These are phyloP conservation scores for Sminthurinus aureus DNA, from an alignment of 2,888 invertebrate genomes.

Conservation along the genomic window DNA sequence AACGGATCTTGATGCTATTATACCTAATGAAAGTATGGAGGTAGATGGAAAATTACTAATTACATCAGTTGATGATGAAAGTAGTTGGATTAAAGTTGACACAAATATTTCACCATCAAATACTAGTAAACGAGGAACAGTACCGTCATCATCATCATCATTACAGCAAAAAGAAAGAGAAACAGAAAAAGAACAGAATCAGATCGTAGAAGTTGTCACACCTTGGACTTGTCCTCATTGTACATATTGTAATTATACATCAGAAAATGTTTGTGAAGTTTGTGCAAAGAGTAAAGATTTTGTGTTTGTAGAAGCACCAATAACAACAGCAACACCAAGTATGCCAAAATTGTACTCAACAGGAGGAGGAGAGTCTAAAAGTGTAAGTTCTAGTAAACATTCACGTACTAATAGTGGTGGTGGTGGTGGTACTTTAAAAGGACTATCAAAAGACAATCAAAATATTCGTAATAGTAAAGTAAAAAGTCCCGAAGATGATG, in stretches of 20 bases:
- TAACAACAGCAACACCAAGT: not conserved
- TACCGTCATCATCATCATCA: not conserved
- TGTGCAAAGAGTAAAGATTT: constrained; percentile 39
- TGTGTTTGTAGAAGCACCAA: constrained; percentile 8
- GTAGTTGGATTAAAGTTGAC: not conserved
- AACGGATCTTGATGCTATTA: not conserved
- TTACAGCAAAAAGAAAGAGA: not conserved
- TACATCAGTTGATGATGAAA: not conserved
- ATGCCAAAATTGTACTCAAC: constrained; percentile 20
- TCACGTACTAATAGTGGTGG: not conserved
- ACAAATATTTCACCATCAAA: not conserved
- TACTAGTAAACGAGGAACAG: not conserved
- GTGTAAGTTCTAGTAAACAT: not conserved
- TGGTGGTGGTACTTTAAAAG: not conserved
- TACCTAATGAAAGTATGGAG: not conserved
- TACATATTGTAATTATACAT: constrained; percentile 27
- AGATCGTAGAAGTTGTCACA: not conserved
- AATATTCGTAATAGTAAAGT: not conserved
- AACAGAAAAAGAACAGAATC: not conserved
- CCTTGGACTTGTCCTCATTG: constrained; percentile 43
- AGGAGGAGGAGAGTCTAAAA: not conserved
- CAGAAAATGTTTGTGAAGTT: constrained; percentile 38
- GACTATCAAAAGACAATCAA: not conserved
- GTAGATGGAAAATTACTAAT: not conserved
- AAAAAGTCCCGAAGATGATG: not conserved